Evolutionary conservation across 2,797 vertebrate genomes (phyloP), one percentile per base, ranked within the genome.

Genomic region (Gallinago stenura): DNA sequence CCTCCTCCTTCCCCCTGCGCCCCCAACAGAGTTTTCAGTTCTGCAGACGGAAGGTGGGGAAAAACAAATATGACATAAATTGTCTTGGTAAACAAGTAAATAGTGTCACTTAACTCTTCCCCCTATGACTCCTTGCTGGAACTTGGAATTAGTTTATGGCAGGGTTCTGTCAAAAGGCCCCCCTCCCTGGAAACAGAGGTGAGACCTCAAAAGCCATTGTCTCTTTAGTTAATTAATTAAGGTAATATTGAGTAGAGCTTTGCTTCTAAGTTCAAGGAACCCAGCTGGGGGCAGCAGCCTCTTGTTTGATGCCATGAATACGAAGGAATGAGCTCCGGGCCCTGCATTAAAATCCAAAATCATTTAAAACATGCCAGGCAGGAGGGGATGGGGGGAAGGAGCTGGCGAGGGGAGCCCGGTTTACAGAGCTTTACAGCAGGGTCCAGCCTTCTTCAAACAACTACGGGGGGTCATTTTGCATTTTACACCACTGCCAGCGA

Each of bases 211-310:
- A 91, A 62, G 28, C 43, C 35, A 97, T 98, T 98, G 98, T 98
- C 95, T 86, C 95, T 7, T 22, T 83, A 94, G 98, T 98, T 98
- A 97, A 97, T 96, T 96, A 96, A 98, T 98, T 98, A 98, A 94
- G 51, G 97, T 97, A 96, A 98, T 98, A 94, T 97, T 87, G 60
- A 58, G 96, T 93, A 76, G 84, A 92, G 83, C 97, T 95, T 92
- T 93, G 89, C 92, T 93, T 97, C 89, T 58, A 88, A 97, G 97
- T 82, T 73, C 81, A 41, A 73, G 83, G 80, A 94, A 71, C 45
- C 69, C 93, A 91, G 97, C 89, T 95, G 76, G 80, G 93, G 93
- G 94, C 66, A 93, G 94, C 92, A 87, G 84, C 79, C 91, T 92
- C 92, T 89, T 83, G 83, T 90, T 78, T 11, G 83, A 89, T 72